Percentiles rank a stretch among this genome's conserved stretches.
These are phyloP conservation scores for Poecilus cupreus DNA, from an alignment of 2,888 invertebrate species.

Conservation along the genomic window DNA sequence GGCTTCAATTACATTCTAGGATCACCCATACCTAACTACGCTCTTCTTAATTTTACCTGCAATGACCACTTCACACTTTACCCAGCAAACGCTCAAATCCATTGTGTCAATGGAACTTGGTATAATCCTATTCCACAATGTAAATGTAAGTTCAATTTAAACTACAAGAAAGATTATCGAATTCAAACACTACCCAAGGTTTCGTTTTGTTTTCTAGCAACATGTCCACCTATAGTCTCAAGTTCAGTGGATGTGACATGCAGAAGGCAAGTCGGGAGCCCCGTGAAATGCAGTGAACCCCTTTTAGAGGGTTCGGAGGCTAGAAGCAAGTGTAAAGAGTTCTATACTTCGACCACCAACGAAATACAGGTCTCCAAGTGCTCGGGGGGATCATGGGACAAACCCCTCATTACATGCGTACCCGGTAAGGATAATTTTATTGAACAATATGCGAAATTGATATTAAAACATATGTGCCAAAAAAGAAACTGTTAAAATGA, in stretches of 20 bases:
- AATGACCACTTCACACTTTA: not conserved
- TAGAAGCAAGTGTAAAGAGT: conserved; percentile 51
- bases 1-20: not conserved
- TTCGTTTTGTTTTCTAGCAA: too few relatives aligned
- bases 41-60: not conserved
- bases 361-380: not conserved
- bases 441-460: too few relatives aligned
- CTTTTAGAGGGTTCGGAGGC: conserved; percentile 55
- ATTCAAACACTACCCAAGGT: too few relatives aligned
- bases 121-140: not conserved
- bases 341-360: not conserved
- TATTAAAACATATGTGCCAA: too few relatives aligned
- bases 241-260: conserved; percentile 44
- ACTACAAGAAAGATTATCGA: not conserved
- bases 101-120: not conserved
- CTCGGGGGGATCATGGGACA: conserved; percentile 53
- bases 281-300: conserved; percentile 28
- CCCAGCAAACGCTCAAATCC: not conserved
- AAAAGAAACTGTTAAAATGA: too few relatives aligned
- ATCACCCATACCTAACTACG: not conserved
- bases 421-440: conserved; percentile 36
- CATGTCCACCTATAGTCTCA: conserved; percentile 46
- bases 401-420: conserved; percentile 36
- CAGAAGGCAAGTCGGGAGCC: not conserved
- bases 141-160: conserved; percentile 20